Percentiles rank a stretch among this genome's conserved stretches.
These are phyloP conservation scores for Ameiurus melas DNA, from an alignment of 2,113 vertebrate species.

Conservation along the genomic window DNA sequence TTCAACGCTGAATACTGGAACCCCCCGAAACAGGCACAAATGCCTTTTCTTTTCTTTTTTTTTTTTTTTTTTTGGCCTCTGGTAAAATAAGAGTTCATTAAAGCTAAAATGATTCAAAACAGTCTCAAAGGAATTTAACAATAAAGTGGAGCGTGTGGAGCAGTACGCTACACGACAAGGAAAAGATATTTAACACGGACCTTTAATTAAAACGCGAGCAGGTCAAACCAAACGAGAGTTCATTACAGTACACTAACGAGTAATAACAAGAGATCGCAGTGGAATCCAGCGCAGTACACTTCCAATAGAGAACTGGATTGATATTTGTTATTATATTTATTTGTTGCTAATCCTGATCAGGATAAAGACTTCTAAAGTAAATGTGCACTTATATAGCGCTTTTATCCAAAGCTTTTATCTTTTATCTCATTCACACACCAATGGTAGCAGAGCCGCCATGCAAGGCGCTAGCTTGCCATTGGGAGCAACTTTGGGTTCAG, in stretches of 20 bases:
- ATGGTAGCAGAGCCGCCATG: too few relatives aligned
- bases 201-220: background rate
- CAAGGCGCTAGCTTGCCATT: too few relatives aligned
- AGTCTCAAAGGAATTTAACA: background rate
- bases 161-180: background rate
- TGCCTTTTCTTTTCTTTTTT: too few relatives aligned
- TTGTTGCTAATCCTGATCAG: background rate
- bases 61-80: too few relatives aligned
- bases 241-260: background rate
- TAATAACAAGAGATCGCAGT: background rate
- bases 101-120: background rate
- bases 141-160: background rate
- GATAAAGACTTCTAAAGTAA: background rate
- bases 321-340: background rate
- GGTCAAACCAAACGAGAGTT: background rate
- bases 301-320: background rate
- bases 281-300: background rate
- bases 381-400: too few relatives aligned
- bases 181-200: background rate
- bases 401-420: too few relatives aligned
- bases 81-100: too few relatives aligned
- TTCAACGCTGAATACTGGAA: too few relatives aligned
- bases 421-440: too few relatives aligned
- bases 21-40: too few relatives aligned
- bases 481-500: too few relatives aligned